These are phyloP conservation scores for Cepphus grylle DNA, from an alignment of 2,113 vertebrate species.

Conservation along the genomic window DNA sequence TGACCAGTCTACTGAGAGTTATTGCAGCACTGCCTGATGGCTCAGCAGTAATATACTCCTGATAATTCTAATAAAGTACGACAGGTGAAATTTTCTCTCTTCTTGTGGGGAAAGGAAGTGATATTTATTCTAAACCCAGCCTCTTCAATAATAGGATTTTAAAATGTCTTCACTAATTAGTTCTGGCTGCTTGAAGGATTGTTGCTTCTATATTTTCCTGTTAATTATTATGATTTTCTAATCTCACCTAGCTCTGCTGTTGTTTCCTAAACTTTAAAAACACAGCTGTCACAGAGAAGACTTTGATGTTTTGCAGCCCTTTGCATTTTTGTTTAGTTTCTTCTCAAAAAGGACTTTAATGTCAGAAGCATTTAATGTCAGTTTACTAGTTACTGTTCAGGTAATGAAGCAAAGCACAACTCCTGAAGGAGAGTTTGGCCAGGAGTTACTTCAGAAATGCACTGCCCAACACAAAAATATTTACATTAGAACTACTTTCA, in stretches of 20 bases:
- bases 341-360: neutral
- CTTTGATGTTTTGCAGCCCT: neutral
- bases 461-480: neutral
- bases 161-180: conserved; percentile 53
- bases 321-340: neutral
- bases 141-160: conserved; percentile 7
- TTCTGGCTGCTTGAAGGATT: neutral
- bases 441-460: neutral
- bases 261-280: conserved; percentile 45
- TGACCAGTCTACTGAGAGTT: neutral
- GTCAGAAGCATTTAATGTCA: neutral
- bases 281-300: neutral
- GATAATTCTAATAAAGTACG: neutral
- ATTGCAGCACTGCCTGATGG: neutral
- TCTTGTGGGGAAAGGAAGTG: conserved; percentile 4
- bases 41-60: neutral
- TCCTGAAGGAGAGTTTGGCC: neutral
- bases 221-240: conserved; percentile 54
- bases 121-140: conserved; percentile 51
- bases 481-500: neutral
- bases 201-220: neutral
- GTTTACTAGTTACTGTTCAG: neutral
- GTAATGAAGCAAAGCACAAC: neutral
- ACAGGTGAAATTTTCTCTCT: neutral
- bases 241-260: conserved; percentile 52